These are phyloP conservation scores for Python bivittatus DNA, from an alignment of 2,113 vertebrate species.

Conservation along the genomic window DNA sequence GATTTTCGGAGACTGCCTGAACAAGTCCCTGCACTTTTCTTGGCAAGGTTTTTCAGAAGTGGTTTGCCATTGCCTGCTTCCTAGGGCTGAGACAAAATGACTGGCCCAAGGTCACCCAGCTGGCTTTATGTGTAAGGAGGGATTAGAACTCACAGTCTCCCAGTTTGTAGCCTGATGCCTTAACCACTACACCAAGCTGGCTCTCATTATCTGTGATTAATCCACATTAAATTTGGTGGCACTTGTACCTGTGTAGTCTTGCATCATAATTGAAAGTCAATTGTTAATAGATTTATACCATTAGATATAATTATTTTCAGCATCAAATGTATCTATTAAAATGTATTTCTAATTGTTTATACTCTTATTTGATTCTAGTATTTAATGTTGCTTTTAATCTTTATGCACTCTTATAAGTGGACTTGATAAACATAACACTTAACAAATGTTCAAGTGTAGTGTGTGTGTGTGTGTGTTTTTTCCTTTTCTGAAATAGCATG, in stretches of 20 bases:
- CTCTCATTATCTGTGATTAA: too few species aligned
- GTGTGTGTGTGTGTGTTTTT: background rate
- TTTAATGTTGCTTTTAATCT: background rate
- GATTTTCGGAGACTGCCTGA: too few species aligned
- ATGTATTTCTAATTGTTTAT: constrained; percentile 19
- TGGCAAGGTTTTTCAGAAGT: too few species aligned
- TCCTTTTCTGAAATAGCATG: background rate
- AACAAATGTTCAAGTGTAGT: background rate
- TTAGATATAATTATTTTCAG: background rate
- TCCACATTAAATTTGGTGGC: too few species aligned
- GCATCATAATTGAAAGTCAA: background rate
- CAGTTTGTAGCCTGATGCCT: too few species aligned
- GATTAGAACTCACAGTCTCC: too few species aligned
- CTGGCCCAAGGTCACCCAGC: too few species aligned
- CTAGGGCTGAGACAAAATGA: too few species aligned
- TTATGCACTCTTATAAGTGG: background rate
- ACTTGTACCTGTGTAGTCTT: background rate
- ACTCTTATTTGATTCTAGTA: background rate
- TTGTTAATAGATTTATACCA: background rate
- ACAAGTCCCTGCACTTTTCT: too few species aligned
- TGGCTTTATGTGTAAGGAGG: too few species aligned
- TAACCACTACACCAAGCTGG: too few species aligned
- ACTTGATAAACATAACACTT: background rate
- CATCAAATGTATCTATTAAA: constrained; percentile 11
- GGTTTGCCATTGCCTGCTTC: too few species aligned